A percentile compares a stretch with the other conserved stretches of the same genome.
phyloP scores from a whole-genome alignment of 2,888 invertebrate species.

The Yponomeuta plumbellus region DNA sequence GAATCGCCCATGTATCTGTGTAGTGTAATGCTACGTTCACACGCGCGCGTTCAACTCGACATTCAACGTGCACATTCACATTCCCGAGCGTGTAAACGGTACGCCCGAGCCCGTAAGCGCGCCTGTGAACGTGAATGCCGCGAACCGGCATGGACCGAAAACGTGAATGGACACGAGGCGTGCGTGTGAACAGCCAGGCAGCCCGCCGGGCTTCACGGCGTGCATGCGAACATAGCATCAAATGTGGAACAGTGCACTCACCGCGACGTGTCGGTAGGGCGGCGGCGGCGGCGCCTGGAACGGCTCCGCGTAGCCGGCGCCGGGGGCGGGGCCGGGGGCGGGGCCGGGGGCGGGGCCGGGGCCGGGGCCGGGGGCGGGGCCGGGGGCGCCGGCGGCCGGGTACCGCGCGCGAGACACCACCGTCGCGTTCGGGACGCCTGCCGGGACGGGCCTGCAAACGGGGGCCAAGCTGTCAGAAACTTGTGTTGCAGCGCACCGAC shows the following conservation, averaged over 20 bases:
- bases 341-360: constrained; percentile 27
- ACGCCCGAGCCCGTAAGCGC: too few species aligned
- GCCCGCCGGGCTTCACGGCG: too few species aligned
- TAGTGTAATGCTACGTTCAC: too few species aligned
- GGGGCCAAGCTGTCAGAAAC: background rate
- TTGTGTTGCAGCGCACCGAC: background rate
- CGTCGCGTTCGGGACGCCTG: constrained; percentile 18
- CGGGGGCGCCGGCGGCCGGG: constrained; percentile 24
- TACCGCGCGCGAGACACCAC: constrained; percentile 20
- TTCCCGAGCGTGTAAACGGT: too few species aligned
- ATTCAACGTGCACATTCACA: too few species aligned
- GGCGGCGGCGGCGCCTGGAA: constrained; percentile 19
- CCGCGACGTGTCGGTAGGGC: constrained; percentile 15
- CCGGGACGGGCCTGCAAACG: constrained; percentile 3
- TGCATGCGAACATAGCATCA: too few species aligned
- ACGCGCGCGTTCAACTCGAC: too few species aligned
- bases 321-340: constrained; percentile 17
- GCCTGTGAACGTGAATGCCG: too few species aligned
- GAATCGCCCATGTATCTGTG: too few species aligned
- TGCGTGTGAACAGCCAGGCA: too few species aligned
- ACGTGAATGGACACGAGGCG: too few species aligned
- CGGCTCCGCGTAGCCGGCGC: background rate
- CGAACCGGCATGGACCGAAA: too few species aligned
- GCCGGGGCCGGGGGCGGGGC: constrained; percentile 22
- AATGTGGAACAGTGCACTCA: background rate